Evolutionary conservation across 1,140 invertebrate species (phyloP).

Genomic region (Drosophila gunungcola): DNA sequence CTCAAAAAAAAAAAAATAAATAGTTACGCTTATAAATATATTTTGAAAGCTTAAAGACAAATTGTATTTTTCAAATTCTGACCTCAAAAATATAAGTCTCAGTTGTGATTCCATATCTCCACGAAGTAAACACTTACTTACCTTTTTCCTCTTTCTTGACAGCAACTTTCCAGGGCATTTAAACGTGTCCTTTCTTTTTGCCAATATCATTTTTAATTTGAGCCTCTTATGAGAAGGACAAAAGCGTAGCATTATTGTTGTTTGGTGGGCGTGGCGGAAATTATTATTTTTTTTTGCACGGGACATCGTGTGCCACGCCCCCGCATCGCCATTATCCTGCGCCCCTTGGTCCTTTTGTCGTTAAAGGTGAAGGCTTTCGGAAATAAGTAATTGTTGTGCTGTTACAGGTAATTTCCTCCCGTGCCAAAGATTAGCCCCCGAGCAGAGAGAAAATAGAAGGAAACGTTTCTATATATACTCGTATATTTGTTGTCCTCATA

Average conservation of each 20-base stretch:
- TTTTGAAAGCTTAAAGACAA: not conserved
- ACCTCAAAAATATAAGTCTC: too few species aligned
- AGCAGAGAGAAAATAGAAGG: constrained; percentile 15
- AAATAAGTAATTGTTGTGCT: constrained; percentile 60
- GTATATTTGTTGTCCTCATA: constrained; percentile 61
- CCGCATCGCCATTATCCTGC: constrained; percentile 4
- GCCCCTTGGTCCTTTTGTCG: constrained; percentile 44
- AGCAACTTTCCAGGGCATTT: not conserved
- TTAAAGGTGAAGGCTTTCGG: constrained; percentile 57
- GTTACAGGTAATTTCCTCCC: constrained; percentile 70
- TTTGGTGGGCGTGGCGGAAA: constrained; percentile 60
- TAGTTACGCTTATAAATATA: not conserved
- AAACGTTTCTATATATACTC: constrained; percentile 36
- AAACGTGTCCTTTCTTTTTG: not conserved
- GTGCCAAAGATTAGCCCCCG: constrained; percentile 37
- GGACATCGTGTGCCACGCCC: not conserved
- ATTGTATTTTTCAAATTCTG: too few species aligned
- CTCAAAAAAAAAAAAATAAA: too few species aligned
- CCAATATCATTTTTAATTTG: constrained; percentile 14
- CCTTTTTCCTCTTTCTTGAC: not conserved
- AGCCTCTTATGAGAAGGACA: constrained; percentile 25
- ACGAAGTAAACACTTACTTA: not conserved
- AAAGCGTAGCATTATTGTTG: constrained; percentile 40
- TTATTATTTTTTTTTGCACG: constrained; percentile 42
- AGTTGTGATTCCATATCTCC: too few species aligned